Conservation (phyloP, 2,113 vertebrate species). For the Campylomormyrus numenius region DNA sequence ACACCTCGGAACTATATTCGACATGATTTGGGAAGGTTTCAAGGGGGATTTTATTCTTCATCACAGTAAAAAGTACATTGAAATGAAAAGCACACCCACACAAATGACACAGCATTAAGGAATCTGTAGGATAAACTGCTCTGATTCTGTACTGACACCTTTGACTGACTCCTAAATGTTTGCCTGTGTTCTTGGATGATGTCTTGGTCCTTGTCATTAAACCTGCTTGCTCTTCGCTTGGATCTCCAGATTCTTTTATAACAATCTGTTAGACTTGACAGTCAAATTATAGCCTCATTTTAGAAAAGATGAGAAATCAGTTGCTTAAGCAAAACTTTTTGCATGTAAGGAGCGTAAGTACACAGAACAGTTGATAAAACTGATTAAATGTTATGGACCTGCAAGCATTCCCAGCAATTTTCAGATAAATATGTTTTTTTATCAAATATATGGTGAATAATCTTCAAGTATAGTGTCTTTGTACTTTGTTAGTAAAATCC, state of each 20-base stretch:
- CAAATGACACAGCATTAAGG: not conserved
- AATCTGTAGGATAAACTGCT: not conserved
- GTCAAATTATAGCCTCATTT: not conserved
- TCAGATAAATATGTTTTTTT: not conserved
- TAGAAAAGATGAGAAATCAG: not conserved
- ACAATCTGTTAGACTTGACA: not conserved
- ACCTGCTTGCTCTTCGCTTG: not conserved
- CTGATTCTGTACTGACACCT: not conserved
- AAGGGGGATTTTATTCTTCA: not conserved
- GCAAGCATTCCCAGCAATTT: not conserved
- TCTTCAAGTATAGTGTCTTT: not conserved
- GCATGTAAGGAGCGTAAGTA: not conserved
- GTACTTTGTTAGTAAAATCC: not conserved
- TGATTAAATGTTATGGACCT: not conserved
- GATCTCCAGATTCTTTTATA: not conserved
- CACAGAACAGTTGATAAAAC: not conserved
- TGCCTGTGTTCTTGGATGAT: not conserved
- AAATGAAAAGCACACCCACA: not conserved
- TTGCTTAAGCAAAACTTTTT: not conserved
- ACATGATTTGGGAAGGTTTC: not conserved
- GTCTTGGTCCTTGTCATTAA: not conserved
- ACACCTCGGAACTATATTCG: not conserved
- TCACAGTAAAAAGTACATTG: not conserved
- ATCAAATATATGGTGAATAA: not conserved
- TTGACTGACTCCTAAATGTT: not conserved